phyloP scores from a whole-genome alignment of 2,797 vertebrate genomes.

The Pelochelys cantorii region DNA sequence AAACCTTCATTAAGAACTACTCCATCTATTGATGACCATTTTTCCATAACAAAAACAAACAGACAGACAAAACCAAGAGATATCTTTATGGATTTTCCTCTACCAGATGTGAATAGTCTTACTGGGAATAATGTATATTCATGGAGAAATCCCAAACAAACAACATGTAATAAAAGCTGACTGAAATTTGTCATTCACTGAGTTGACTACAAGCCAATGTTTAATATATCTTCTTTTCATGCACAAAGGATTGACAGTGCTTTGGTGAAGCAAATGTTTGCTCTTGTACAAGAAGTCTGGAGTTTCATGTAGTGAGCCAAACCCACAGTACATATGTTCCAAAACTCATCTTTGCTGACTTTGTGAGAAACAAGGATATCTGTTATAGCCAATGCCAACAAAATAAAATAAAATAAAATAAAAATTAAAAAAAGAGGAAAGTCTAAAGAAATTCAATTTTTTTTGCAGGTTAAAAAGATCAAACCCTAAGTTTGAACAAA shows the following conservation, averaged over 20 bases:
- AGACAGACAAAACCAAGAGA: background rate
- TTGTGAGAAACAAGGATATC: conserved; percentile 57
- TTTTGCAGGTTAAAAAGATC: conserved; percentile 33
- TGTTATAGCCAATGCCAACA: conserved; percentile 28
- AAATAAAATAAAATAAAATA: background rate
- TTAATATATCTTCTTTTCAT: background rate
- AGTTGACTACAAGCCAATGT: background rate
- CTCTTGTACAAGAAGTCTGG: conserved; percentile 6
- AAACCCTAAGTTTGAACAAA: conserved; percentile 26
- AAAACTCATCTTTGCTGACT: conserved; percentile 52
- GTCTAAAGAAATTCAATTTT: conserved; percentile 35
- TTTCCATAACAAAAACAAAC: background rate
- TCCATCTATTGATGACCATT: background rate
- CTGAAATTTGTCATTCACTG: conserved; percentile 33
- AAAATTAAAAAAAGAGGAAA: conserved; percentile 16
- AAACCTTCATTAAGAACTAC: background rate
- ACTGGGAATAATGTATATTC: background rate
- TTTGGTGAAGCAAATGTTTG: conserved; percentile 29
- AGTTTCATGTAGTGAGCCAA: conserved; percentile 11
- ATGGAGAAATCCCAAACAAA: conserved; percentile 29
- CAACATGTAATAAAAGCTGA: background rate
- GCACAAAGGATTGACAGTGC: background rate
- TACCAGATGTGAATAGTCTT: background rate
- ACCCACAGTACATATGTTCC: background rate
- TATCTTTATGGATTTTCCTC: background rate